Percentiles rank a stretch among this genome's conserved stretches.
These are phyloP conservation scores for Mechanitis mazaeus DNA, from an alignment of 2,888 invertebrate genomes.

Conservation along the genomic window DNA sequence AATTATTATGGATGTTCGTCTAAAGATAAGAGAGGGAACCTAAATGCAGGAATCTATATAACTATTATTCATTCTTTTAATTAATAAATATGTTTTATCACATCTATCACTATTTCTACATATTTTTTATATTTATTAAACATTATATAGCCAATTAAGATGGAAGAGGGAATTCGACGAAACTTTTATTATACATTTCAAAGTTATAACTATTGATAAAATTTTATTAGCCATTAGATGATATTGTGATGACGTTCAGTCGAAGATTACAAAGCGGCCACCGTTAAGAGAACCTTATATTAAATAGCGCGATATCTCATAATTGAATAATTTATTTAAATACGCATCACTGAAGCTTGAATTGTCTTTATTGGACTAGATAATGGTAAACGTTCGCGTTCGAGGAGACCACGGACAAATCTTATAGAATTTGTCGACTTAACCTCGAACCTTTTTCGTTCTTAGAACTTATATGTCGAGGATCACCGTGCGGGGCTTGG, in stretches of 20 bases:
- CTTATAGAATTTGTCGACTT: constrained; percentile 35
- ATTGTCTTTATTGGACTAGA: constrained; percentile 68
- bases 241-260: no score
- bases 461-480: constrained; percentile 48
- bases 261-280: constrained; percentile 30
- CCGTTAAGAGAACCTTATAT: constrained; percentile 38
- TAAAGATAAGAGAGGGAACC: constrained; percentile 47
- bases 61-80: constrained; percentile 50
- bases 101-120: constrained; percentile 24
- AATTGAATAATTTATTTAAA: constrained; percentile 39
- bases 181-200: not conserved
- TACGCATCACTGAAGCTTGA: constrained; percentile 28
- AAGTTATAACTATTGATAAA: not conserved
- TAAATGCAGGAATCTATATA: constrained; percentile 63
- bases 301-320: constrained; percentile 36
- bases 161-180: not conserved
- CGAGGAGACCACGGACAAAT: constrained; percentile 44
- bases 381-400: constrained; percentile 62
- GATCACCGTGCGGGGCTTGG: constrained; percentile 31
- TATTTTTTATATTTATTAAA: constrained; percentile 18
- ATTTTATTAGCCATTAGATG: no score
- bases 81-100: constrained; percentile 43
- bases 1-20: constrained; percentile 49
- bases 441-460: constrained; percentile 48
- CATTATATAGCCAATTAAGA: constrained; percentile 4